phyloP scores from a whole-genome alignment of 2,888 invertebrate species.

The Andrena hattorfiana region DNA sequence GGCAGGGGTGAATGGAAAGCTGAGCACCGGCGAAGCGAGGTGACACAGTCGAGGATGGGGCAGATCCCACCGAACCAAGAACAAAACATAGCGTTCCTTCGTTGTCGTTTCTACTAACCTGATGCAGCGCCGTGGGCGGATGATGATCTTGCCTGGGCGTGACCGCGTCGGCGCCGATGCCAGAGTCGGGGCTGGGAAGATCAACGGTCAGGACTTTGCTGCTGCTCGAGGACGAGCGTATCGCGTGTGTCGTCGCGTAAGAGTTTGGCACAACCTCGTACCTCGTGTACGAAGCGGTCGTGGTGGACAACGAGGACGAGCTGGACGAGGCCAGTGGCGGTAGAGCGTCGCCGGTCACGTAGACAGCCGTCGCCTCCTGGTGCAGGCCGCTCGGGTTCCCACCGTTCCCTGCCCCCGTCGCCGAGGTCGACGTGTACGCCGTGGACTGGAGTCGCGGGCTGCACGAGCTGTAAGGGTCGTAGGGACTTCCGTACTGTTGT shows the following conservation, averaged over 20 bases:
- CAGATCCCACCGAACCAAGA: background rate
- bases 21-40: background rate
- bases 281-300: conserved; percentile 83
- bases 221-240: conserved; percentile 83
- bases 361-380: conserved; percentile 86
- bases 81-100: background rate
- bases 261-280: conserved; percentile 84
- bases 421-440: conserved; percentile 80
- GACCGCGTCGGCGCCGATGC: conserved; percentile 97
- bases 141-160: conserved; percentile 88
- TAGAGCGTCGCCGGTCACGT: conserved; percentile 87
- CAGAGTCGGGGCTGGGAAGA: conserved; percentile 97
- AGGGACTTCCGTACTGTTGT: conserved; percentile 82
- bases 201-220: conserved; percentile 93
- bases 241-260: conserved; percentile 83
- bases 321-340: conserved; percentile 85
- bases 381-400: conserved; percentile 78
- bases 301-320: conserved; percentile 88
- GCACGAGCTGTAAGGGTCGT: conserved; percentile 83
- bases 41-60: background rate
- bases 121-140: conserved; percentile 93
- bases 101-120: conserved; percentile 86
- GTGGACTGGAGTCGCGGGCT: conserved; percentile 82
- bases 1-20: background rate
- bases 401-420: conserved; percentile 63